phyloP scores from a whole-genome alignment of 2,888 invertebrate genomes.

The Neoitamus cyanurus region DNA sequence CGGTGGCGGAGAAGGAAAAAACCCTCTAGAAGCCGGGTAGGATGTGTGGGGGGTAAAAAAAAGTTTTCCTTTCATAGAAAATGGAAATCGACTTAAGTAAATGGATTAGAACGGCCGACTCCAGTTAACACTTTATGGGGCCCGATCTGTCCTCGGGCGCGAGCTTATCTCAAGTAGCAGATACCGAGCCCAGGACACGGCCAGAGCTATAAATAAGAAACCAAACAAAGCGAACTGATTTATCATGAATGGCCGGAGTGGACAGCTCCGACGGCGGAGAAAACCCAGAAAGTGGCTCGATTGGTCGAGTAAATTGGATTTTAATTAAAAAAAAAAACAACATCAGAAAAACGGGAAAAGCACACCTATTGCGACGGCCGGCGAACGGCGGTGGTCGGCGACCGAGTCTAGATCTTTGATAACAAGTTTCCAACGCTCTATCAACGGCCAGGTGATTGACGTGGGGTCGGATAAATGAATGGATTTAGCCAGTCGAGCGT shows the following conservation, averaged over 20 bases:
- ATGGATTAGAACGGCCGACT: slow-evolving; percentile 4
- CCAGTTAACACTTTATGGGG: slow-evolving; percentile 9
- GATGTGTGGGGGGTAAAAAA: background rate
- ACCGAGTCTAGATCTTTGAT: background rate
- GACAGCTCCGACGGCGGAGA: background rate
- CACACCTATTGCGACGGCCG: background rate
- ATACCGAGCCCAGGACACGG: background rate
- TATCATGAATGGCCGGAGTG: background rate
- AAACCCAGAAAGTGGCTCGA: background rate
- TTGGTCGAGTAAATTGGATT: slow-evolving; percentile 28
- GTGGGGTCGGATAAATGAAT: background rate
- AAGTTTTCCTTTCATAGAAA: slow-evolving; percentile 18
- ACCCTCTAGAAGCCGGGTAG: background rate
- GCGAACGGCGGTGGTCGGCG: background rate
- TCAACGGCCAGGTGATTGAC: background rate
- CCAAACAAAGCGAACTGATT: slow-evolving; percentile 29
- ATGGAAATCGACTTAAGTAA: slow-evolving; percentile 35
- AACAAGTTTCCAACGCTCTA: background rate
- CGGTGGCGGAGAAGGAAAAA: background rate
- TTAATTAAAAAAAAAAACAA: slow-evolving; percentile 15
- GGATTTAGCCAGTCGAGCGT: background rate
- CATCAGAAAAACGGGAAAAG: background rate
- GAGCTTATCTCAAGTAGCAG: slow-evolving; percentile 24
- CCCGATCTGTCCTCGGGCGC: slow-evolving; percentile 1
- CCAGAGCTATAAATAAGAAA: slow-evolving; percentile 23